These are phyloP conservation scores for Oscheius myriophilus DNA, from an alignment of 2,888 invertebrate genomes.

Conservation along the genomic window DNA sequence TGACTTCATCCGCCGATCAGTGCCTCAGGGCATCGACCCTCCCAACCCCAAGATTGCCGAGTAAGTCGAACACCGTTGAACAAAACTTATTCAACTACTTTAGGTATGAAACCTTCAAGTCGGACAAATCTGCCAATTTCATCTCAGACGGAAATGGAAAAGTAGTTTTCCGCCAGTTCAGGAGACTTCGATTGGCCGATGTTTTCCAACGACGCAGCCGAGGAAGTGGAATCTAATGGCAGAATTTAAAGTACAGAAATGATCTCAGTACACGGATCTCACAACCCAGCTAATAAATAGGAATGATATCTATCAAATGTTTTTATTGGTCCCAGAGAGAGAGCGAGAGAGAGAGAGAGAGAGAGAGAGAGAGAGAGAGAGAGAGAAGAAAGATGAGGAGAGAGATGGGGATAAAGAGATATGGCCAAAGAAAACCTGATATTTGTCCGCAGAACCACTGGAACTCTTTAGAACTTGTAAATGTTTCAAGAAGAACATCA, in stretches of 20 bases:
- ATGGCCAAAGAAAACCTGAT: too few relatives aligned
- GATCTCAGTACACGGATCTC: constrained; percentile 7
- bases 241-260: background rate
- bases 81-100: background rate
- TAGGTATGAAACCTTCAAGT: constrained; percentile 55
- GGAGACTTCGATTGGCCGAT: constrained; percentile 50
- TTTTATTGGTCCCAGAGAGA: too few relatives aligned
- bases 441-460: too few relatives aligned
- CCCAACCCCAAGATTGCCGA: constrained; percentile 52
- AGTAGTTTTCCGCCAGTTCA: constrained; percentile 49
- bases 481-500: too few relatives aligned
- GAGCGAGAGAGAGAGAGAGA: too few relatives aligned
- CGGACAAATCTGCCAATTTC: constrained; percentile 53
- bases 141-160: constrained; percentile 48
- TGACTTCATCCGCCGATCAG: constrained; percentile 45
- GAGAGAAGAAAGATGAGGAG: too few relatives aligned
- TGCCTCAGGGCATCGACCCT: constrained; percentile 49
- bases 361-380: too few relatives aligned
- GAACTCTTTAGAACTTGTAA: too few relatives aligned
- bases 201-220: constrained; percentile 30
- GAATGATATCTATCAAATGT: too few relatives aligned
- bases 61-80: constrained; percentile 8
- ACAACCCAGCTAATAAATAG: background rate
- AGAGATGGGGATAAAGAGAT: too few relatives aligned
- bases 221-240: constrained; percentile 20